Evolutionary conservation across 2,888 invertebrate genomes (phyloP).

Genomic region (Microplitis manilae): DNA sequence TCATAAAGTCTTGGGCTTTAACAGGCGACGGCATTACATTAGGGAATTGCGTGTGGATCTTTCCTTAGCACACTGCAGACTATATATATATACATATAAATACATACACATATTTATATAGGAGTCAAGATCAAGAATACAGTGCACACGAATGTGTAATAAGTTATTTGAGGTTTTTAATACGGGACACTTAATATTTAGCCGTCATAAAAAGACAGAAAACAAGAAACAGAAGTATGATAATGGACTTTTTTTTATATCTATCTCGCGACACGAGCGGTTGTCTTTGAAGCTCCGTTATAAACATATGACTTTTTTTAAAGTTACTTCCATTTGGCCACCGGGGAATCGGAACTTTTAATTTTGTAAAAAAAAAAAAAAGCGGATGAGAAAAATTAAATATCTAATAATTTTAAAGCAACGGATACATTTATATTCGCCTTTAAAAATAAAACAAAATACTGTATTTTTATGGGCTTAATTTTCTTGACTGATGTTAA

Average conservation of each 20-base stretch:
- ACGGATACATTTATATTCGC: not conserved
- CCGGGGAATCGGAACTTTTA: not conserved
- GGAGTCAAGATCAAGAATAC: not conserved
- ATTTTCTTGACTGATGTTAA: too few relatives aligned
- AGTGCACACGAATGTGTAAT: not conserved
- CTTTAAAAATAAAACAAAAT: not conserved
- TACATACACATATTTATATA: constrained; percentile 27
- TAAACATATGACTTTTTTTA: not conserved
- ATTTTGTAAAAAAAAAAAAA: not conserved
- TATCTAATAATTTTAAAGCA: not conserved
- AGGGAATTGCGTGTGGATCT: constrained; percentile 46
- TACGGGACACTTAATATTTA: not conserved
- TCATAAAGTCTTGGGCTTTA: constrained; percentile 50
- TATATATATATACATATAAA: constrained; percentile 18
- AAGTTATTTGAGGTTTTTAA: not conserved
- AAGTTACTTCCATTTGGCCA: not conserved
- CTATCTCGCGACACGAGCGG: constrained; percentile 30
- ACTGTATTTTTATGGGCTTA: too few relatives aligned
- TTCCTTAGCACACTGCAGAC: not conserved
- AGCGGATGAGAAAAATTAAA: not conserved
- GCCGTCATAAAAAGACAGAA: not conserved
- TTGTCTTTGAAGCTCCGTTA: not conserved
- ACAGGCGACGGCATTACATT: constrained; percentile 46
- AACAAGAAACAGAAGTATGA: constrained; percentile 1
- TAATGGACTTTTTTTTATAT: constrained; percentile 29